phyloP scores from a whole-genome alignment of 2,797 vertebrate genomes.

The Sarcophilus harrisii region DNA sequence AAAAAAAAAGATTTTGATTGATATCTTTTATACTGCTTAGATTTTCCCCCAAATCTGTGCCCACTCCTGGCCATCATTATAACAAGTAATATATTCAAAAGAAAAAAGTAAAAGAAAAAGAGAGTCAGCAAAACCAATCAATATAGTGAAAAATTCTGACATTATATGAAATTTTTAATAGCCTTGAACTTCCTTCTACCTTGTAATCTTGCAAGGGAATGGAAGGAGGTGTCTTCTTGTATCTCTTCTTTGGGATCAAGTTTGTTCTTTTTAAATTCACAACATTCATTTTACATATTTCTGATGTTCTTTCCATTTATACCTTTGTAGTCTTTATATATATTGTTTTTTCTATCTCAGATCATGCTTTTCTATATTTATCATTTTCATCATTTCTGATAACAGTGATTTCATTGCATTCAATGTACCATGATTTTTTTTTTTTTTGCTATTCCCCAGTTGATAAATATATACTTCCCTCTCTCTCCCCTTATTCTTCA shows the following conservation, averaged over 20 bases:
- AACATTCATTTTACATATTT: neutral
- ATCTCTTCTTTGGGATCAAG: neutral
- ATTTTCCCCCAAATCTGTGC: neutral
- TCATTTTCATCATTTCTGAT: neutral
- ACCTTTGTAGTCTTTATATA: neutral
- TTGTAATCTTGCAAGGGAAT: neutral
- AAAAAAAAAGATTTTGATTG: neutral
- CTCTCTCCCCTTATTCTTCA: neutral
- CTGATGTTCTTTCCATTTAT: neutral
- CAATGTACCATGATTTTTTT: neutral
- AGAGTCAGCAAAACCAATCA: neutral
- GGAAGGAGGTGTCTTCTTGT: neutral
- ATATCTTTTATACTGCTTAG: neutral
- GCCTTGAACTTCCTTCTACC: neutral
- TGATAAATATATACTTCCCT: neutral
- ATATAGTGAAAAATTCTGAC: neutral
- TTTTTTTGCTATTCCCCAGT: neutral
- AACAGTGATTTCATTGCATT: neutral
- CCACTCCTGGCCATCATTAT: fast-evolving
- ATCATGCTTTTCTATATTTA: neutral
- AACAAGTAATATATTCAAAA: neutral
- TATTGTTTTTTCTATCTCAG: neutral
- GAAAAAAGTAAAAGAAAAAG: neutral
- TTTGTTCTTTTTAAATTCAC: neutral
- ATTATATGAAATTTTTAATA: neutral